These are phyloP conservation scores for Limnephilus marmoratus DNA, from an alignment of 2,888 invertebrate genomes.

Conservation along the genomic window DNA sequence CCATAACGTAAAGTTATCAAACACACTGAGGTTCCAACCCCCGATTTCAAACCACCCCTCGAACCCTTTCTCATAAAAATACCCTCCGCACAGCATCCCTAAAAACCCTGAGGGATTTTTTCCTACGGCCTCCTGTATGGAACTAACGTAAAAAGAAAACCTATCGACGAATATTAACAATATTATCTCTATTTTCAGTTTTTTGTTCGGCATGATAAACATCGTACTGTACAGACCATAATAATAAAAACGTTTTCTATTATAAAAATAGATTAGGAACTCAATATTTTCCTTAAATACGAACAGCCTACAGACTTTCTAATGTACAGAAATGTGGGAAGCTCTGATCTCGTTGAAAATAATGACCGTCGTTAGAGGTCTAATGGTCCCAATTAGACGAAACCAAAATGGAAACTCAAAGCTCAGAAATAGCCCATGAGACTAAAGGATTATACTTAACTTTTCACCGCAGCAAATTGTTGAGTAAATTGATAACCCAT, in stretches of 20 bases:
- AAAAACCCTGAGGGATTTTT: too few species aligned
- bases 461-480: neutral
- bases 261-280: neutral
- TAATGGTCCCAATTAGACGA: neutral
- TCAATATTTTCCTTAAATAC: neutral
- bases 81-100: too few species aligned
- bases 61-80: too few species aligned
- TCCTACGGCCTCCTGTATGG: too few species aligned
- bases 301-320: neutral
- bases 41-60: too few species aligned
- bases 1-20: too few species aligned
- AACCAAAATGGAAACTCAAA: neutral
- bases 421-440: neutral
- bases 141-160: too few species aligned
- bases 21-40: too few species aligned
- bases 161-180: too few species aligned
- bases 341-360: neutral
- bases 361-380: neutral
- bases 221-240: neutral
- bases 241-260: neutral
- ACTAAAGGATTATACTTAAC: neutral
- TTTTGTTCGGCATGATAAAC: neutral
- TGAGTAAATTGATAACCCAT: neutral
- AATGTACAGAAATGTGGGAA: neutral
- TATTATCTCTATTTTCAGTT: neutral